A percentile compares a stretch with the other conserved stretches of the same genome.
phyloP scores from a whole-genome alignment of 1,140 invertebrate species.

The Colletes latitarsis region DNA sequence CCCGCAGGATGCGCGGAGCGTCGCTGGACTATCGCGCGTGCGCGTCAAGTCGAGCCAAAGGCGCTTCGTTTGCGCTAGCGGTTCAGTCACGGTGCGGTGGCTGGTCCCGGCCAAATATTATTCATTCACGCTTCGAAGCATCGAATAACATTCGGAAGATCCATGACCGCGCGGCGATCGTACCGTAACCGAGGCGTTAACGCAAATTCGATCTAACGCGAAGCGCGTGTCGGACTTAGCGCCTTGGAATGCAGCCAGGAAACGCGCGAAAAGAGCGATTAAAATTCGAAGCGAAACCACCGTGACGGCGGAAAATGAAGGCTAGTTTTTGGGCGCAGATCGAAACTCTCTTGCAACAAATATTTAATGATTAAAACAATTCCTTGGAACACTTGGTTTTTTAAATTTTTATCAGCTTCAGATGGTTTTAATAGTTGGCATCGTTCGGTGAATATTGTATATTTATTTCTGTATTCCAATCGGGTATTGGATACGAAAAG shows the following conservation, averaged over 20 bases:
- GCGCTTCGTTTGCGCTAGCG: not conserved
- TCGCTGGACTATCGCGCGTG: not conserved
- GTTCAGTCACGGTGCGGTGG: not conserved
- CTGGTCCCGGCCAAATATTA: not conserved
- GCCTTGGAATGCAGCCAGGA: not conserved
- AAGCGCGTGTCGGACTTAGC: conserved; percentile 32
- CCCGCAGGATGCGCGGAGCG: not conserved
- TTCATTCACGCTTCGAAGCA: conserved; percentile 18
- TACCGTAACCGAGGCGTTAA: not conserved
- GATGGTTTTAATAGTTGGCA: no score
- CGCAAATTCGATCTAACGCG: not conserved
- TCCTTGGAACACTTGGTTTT: no score
- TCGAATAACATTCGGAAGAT: not conserved
- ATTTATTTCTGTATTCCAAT: no score
- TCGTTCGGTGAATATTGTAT: no score
- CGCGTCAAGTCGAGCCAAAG: not conserved
- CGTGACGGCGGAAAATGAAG: no score
- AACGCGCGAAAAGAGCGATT: not conserved
- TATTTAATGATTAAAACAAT: no score
- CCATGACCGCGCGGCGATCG: not conserved
- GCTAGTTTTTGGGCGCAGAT: no score
- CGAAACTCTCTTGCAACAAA: no score
- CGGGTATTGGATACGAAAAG: no score
- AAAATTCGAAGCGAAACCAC: no score
- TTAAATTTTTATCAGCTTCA: no score